Conservation (phyloP, 2,888 invertebrate genomes). For the Itoplectis maculator region DNA sequence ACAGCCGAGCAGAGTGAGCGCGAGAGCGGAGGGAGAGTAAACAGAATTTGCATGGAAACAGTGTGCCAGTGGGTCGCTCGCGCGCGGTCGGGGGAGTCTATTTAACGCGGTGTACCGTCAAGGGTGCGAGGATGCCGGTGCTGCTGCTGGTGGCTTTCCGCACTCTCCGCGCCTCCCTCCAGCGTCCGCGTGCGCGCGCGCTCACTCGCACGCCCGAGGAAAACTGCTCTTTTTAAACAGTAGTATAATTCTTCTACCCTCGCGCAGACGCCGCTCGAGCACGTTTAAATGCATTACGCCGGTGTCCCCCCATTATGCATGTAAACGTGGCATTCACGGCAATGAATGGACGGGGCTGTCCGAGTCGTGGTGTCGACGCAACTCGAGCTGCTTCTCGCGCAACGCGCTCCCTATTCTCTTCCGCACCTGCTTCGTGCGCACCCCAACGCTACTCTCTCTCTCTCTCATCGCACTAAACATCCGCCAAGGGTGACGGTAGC, state of each 20-base stretch:
- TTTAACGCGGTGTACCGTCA: conserved; percentile 73
- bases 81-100: conserved; percentile 73
- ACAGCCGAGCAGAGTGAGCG: background rate
- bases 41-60: conserved; percentile 84
- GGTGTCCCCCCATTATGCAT: conserved; percentile 73
- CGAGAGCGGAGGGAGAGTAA: conserved; percentile 79
- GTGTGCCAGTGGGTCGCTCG: conserved; percentile 83
- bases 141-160: conserved; percentile 45
- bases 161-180: conserved; percentile 55
- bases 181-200: conserved; percentile 28
- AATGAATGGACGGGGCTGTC: conserved; percentile 75
- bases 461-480: conserved; percentile 11
- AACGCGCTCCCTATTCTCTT: conserved; percentile 7
- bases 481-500: conserved; percentile 13
- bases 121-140: conserved; percentile 66
- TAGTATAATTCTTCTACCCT: conserved; percentile 75
- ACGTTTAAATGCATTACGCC: conserved; percentile 77
- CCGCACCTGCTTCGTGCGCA: background rate
- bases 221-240: conserved; percentile 78
- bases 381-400: conserved; percentile 16
- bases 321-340: conserved; percentile 77
- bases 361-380: conserved; percentile 36
- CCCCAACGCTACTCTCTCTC: no score
- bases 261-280: conserved; percentile 59
- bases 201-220: conserved; percentile 57